Percentiles rank a stretch among this genome's conserved stretches.
Conservation (phyloP, 1,140 invertebrate genomes). For the Bombyx mori region ASM3026992v2 NC_085134.1:2342001-2342500, state of each 20-base stretch:
- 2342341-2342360: not conserved
- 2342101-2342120: not conserved
- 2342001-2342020: too few relatives aligned
- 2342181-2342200: conserved; percentile 20
- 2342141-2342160: conserved; percentile 15
- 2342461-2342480: conserved; percentile 17
- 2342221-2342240: conserved; percentile 7
- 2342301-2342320: conserved; percentile 10
- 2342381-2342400: conserved; percentile 5
- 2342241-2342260: conserved; percentile 13
- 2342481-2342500: conserved; percentile 20
- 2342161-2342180: conserved; percentile 9
- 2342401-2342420: conserved; percentile 21
- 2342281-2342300: not conserved
- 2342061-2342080: conserved; percentile 4
- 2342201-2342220: conserved; percentile 15
- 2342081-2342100: not conserved
- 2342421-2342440: conserved; percentile 15
- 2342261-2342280: conserved; percentile 13
- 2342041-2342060: conserved; percentile 9
- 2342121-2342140: not conserved
- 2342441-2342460: conserved; percentile 13
- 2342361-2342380: conserved; percentile 7
- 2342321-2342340: conserved; percentile 6
- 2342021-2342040: not conserved